Evolutionary conservation across 2,113 vertebrate genomes (phyloP).

Genomic region (Pionites leucogaster): DNA sequence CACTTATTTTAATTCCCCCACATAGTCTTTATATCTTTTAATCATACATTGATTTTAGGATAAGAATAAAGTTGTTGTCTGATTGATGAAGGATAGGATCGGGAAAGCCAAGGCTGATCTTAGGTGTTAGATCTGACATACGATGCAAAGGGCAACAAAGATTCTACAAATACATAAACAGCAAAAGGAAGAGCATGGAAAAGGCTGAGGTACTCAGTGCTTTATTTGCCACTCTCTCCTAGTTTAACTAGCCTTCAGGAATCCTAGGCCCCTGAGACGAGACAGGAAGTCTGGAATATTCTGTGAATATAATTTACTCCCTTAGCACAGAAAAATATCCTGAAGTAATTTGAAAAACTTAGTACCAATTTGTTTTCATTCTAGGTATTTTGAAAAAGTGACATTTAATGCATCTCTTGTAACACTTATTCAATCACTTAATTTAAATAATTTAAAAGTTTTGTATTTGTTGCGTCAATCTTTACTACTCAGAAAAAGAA

Average conservation of each 20-base stretch:
- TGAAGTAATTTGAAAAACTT: not conserved
- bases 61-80: not conserved
- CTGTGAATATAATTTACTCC: not conserved
- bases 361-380: not conserved
- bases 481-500: not conserved
- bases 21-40: not conserved
- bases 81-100: not conserved
- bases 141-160: not conserved
- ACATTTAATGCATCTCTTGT: not conserved
- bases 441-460: not conserved
- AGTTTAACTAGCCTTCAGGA: not conserved
- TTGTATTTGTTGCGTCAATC: not conserved
- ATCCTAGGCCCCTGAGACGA: rapidly evolving
- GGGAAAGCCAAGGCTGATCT: not conserved
- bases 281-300: not conserved
- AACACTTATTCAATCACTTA: not conserved
- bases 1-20: not conserved
- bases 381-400: not conserved
- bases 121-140: not conserved
- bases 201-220: not conserved
- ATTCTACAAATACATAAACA: not conserved
- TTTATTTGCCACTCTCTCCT: not conserved
- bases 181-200: not conserved
- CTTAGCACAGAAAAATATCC: not conserved
- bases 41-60: not conserved